Evolutionary conservation across 2,113 vertebrate genomes (phyloP).

Genomic region (Prolemur simus): DNA sequence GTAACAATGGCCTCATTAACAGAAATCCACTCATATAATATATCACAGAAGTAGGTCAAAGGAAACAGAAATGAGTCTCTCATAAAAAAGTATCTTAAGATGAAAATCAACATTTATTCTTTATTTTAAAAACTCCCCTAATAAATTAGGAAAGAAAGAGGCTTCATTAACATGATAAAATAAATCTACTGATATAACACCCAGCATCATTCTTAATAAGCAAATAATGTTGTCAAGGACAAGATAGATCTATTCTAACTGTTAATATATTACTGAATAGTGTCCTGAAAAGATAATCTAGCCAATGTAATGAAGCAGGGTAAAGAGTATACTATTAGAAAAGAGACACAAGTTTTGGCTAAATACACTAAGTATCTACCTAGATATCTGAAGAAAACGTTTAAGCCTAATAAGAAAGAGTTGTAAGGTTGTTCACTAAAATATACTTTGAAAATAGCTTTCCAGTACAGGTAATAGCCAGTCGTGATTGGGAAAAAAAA

Average conservation of each 20-base stretch:
- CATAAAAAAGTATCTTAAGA: not conserved
- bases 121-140: not conserved
- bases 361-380: not conserved
- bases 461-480: not conserved
- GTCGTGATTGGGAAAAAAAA: not conserved
- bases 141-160: not conserved
- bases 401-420: not conserved
- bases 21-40: not conserved
- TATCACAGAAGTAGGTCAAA: not conserved
- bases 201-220: not conserved
- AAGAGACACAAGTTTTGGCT: not conserved
- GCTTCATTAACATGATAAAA: not conserved
- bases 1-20: not conserved
- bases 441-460: not conserved
- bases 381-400: not conserved
- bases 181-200: not conserved
- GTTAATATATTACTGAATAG: not conserved
- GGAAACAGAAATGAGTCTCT: not conserved
- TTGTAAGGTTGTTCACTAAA: not conserved
- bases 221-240: not conserved
- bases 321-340: not conserved
- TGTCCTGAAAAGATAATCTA: not conserved
- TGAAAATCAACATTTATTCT: constrained; percentile 17
- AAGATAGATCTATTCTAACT: not conserved
- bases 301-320: not conserved